phyloP scores from a whole-genome alignment of 2,113 vertebrate species.

The Dipodomys ordii region DNA sequence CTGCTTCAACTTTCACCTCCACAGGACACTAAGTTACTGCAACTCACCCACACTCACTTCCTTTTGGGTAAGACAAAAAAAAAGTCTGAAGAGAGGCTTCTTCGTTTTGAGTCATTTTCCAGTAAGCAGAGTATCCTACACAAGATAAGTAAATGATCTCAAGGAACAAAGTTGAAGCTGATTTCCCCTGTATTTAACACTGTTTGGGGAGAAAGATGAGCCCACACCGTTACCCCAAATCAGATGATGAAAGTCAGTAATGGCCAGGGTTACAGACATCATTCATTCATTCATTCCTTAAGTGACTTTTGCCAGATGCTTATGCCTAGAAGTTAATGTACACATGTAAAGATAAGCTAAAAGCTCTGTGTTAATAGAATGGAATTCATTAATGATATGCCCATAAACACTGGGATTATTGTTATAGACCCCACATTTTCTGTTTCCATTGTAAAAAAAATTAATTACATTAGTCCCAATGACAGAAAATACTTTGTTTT shows the following conservation, averaged over 20 bases:
- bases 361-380: not conserved
- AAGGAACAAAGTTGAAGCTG: conserved; percentile 49
- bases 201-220: not conserved
- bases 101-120: conserved; percentile 68
- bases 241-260: not conserved
- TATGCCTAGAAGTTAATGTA: not conserved
- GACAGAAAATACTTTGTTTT: conserved; percentile 61
- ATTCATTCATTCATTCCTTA: not conserved
- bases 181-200: not conserved
- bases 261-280: not conserved
- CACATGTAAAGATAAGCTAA: not conserved
- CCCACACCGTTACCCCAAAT: not conserved
- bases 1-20: conserved; percentile 77
- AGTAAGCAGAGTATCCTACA: conserved; percentile 44
- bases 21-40: conserved; percentile 49
- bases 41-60: conserved; percentile 82
- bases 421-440: conserved; percentile 56
- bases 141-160: not conserved
- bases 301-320: not conserved
- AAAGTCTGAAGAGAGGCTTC: conserved; percentile 52
- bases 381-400: not conserved
- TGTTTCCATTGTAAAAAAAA: not conserved
- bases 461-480: conserved; percentile 51
- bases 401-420: conserved; percentile 18
- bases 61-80: conserved; percentile 71